These are phyloP conservation scores for Todiramphus chloris DNA, from an alignment of 2,113 vertebrate genomes.

Conservation along the genomic window DNA sequence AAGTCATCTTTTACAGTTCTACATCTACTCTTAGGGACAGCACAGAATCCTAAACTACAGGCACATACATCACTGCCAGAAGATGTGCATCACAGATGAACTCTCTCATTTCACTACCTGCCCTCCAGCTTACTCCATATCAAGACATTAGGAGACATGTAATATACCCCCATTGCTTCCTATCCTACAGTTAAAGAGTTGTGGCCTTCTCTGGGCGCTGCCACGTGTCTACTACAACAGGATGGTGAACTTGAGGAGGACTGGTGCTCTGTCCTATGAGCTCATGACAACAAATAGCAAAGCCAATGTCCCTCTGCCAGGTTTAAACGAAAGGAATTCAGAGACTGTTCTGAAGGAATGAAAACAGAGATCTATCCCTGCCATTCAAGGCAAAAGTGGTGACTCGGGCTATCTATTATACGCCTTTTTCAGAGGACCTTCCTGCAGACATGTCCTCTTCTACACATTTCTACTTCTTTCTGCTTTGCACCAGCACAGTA, in stretches of 20 bases:
- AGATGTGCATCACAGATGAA: not conserved
- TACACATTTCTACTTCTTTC: not conserved
- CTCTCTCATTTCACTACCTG: not conserved
- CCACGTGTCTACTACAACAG: not conserved
- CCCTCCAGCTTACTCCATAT: not conserved
- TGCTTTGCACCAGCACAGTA: not conserved
- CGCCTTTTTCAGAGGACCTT: not conserved
- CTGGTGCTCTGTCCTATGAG: accelerated
- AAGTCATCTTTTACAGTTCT: not conserved
- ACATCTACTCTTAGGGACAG: not conserved
- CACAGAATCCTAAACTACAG: not conserved
- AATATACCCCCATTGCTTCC: not conserved
- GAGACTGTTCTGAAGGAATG: not conserved
- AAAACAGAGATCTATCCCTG: not conserved
- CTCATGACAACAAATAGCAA: not conserved
- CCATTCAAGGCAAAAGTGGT: not conserved
- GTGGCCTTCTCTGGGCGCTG: not conserved
- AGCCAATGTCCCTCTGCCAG: not conserved
- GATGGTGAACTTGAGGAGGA: not conserved
- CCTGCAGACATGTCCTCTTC: not conserved
- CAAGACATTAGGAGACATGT: not conserved
- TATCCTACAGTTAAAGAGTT: not conserved
- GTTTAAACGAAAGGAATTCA: not conserved
- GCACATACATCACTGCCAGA: not conserved
- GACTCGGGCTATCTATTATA: not conserved